phyloP scores from a whole-genome alignment of 2,797 vertebrate species.

The Pterois miles region DNA sequence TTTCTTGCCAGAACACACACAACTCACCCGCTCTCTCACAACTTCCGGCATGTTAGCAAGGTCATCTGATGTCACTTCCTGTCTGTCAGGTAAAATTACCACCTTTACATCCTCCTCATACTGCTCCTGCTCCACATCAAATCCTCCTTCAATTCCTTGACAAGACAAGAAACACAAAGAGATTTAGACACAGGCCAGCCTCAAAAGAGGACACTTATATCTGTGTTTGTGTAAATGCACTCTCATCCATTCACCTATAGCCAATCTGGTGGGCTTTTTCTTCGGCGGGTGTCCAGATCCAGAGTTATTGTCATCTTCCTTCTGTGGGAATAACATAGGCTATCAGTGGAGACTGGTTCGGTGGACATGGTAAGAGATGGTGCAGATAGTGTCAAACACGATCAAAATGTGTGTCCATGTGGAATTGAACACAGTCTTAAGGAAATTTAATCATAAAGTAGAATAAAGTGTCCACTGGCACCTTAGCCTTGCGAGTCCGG shows the following conservation, averaged over 20 bases:
- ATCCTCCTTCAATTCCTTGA: slow-evolving; percentile 95
- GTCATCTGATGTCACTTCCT: slow-evolving; percentile 93
- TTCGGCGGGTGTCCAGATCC: slow-evolving; percentile 95
- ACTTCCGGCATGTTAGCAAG: slow-evolving; percentile 90
- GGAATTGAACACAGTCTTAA: neutral
- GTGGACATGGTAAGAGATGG: neutral
- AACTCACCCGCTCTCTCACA: slow-evolving; percentile 93
- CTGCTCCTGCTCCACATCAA: slow-evolving; percentile 95
- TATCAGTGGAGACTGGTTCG: neutral
- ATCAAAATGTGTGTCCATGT: neutral
- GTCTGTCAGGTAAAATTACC: slow-evolving; percentile 94
- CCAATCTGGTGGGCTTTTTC: slow-evolving; percentile 97
- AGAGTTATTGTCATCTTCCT: slow-evolving; percentile 90
- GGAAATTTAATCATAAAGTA: neutral
- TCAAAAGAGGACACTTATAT: neutral
- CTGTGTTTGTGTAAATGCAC: neutral
- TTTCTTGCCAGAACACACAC: neutral
- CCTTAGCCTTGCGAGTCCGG: slow-evolving; percentile 89
- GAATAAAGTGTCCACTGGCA: slow-evolving; percentile 27
- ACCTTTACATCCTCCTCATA: slow-evolving; percentile 96
- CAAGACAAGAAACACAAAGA: slow-evolving; percentile 7
- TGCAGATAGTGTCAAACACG: neutral
- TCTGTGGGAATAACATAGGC: slow-evolving; percentile 74
- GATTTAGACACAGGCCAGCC: neutral
- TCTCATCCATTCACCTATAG: slow-evolving; percentile 87